Evolutionary conservation across 2,797 vertebrate species (phyloP).

Genomic region (Pachyuromys duprasi): DNA sequence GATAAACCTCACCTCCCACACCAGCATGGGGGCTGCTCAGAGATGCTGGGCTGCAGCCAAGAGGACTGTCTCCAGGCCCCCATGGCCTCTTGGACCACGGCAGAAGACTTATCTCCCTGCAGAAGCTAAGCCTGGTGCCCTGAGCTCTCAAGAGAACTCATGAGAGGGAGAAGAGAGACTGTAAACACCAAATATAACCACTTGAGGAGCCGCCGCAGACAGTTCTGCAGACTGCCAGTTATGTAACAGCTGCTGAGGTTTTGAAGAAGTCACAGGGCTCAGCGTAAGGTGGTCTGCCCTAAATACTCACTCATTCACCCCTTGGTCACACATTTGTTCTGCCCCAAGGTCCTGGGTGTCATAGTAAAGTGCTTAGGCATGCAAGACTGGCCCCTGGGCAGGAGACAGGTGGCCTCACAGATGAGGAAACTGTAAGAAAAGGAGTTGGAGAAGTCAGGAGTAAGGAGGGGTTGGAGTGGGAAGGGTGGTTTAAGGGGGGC

Average conservation of each 20-base stretch:
- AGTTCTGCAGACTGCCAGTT: conserved; percentile 11
- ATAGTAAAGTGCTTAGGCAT: too few relatives aligned
- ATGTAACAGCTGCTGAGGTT: conserved; percentile 39
- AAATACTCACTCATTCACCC: background rate
- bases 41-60: background rate
- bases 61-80: background rate
- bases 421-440: background rate
- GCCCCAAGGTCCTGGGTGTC: background rate
- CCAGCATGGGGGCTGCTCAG: background rate
- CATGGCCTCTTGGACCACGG: background rate
- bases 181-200: conserved; percentile 48
- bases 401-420: background rate
- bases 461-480: background rate
- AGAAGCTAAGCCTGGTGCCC: background rate
- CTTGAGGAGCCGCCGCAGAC: background rate
- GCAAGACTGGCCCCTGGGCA: background rate
- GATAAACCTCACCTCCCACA: background rate
- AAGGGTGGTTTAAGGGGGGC: background rate
- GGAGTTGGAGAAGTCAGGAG: background rate
- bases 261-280: background rate
- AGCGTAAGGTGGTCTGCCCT: background rate
- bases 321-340: background rate
- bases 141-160: background rate
- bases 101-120: background rate
- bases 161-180: conserved; percentile 27